These are phyloP conservation scores for Euleptes europaea DNA, from an alignment of 2,113 vertebrate species.

Conservation along the genomic window DNA sequence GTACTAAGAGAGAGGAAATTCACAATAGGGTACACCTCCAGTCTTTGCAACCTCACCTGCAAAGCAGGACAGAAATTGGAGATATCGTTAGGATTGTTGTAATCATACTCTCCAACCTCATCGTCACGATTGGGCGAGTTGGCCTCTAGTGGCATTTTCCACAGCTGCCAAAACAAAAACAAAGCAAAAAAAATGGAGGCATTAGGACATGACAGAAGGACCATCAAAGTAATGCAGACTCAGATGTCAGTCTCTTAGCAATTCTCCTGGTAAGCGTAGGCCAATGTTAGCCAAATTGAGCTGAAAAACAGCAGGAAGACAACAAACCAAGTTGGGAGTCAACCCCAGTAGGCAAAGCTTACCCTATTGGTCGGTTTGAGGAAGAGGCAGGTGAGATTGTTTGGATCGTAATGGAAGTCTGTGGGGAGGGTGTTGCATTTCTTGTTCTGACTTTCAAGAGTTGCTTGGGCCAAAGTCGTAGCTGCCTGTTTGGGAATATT, in stretches of 20 bases:
- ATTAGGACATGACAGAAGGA: background rate
- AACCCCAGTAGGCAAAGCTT: slow-evolving; percentile 18
- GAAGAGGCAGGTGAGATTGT: slow-evolving; percentile 80
- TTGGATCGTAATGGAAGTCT: slow-evolving; percentile 87
- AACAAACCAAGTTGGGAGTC: background rate
- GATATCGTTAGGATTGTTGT: slow-evolving; percentile 90
- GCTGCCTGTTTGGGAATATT: slow-evolving; percentile 74
- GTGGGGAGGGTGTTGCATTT: slow-evolving; percentile 85
- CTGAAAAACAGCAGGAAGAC: background rate
- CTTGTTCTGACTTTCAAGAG: slow-evolving; percentile 74
- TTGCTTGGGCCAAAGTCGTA: slow-evolving; percentile 80
- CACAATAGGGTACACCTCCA: background rate
- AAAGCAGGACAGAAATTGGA: slow-evolving; percentile 90
- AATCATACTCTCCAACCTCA: slow-evolving; percentile 87
- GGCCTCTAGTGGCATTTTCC: slow-evolving; percentile 39
- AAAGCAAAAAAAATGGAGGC: background rate
- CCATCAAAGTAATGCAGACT: no score
- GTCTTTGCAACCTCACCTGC: slow-evolving; percentile 72
- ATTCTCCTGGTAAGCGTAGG: background rate
- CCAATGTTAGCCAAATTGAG: background rate
- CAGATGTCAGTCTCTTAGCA: background rate
- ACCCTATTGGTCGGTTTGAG: slow-evolving; percentile 86
- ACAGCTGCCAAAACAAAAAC: slow-evolving; percentile 70
- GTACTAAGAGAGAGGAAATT: background rate
- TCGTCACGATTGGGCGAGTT: slow-evolving; percentile 74